These are phyloP conservation scores for Hemichromis elongatus DNA, from an alignment of 2,113 vertebrate genomes.

Conservation along the genomic window DNA sequence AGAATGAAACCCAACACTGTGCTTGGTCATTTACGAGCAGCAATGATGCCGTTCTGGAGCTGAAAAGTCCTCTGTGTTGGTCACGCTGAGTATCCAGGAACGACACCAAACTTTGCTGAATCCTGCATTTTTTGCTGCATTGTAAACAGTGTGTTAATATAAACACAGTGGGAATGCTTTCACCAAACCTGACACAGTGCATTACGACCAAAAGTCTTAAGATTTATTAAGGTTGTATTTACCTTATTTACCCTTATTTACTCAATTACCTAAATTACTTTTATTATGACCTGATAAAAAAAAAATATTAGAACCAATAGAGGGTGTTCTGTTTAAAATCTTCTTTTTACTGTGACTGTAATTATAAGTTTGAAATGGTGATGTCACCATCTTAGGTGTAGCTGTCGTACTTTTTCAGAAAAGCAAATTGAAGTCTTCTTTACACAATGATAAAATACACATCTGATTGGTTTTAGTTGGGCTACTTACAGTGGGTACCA, in stretches of 20 bases:
- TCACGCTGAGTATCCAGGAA: neutral
- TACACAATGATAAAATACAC: neutral
- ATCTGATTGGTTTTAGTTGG: neutral
- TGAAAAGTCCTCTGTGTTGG: too few species aligned
- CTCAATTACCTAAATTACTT: neutral
- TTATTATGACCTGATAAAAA: neutral
- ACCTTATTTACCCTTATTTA: neutral
- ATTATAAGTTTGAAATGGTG: neutral
- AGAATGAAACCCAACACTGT: neutral
- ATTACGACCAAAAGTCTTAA: neutral
- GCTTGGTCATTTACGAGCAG: neutral
- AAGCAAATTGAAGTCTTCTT: neutral
- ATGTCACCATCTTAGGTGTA: neutral
- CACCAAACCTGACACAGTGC: neutral
- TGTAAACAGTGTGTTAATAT: neutral
- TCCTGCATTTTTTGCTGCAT: neutral
- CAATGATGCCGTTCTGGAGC: neutral
- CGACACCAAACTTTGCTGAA: neutral
- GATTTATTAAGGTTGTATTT: neutral
- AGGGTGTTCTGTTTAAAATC: neutral
- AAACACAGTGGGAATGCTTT: neutral
- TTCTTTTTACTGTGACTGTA: neutral
- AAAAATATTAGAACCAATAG: neutral
- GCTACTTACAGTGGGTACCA: constrained; percentile 90
- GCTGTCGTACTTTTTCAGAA: neutral